Percentiles rank a stretch among this genome's conserved stretches.
These are phyloP conservation scores for Galeruca laticollis DNA, from an alignment of 2,888 invertebrate species.

Conservation along the genomic window DNA sequence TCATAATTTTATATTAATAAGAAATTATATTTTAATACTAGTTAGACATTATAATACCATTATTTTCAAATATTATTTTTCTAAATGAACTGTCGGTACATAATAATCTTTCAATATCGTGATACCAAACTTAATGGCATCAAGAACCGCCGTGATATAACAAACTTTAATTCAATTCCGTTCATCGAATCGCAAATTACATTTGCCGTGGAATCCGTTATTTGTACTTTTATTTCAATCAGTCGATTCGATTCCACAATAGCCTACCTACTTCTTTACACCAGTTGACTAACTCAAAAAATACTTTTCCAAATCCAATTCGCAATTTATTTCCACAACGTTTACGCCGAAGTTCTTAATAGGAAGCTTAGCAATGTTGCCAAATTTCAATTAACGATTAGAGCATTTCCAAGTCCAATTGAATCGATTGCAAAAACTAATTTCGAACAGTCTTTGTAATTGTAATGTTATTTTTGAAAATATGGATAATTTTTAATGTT, in stretches of 20 bases:
- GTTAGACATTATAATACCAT: too few relatives aligned
- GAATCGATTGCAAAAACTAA: too few relatives aligned
- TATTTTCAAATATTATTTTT: too few relatives aligned
- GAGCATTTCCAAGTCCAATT: neutral
- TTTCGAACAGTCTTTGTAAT: too few relatives aligned
- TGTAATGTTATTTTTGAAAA: too few relatives aligned
- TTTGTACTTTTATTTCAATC: neutral
- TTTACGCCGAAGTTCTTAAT: neutral
- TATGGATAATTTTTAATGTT: too few relatives aligned
- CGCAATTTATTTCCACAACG: conserved; percentile 4
- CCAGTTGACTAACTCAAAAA: neutral
- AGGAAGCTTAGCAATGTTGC: neutral
- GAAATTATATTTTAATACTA: too few relatives aligned
- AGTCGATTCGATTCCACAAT: neutral
- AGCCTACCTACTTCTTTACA: neutral
- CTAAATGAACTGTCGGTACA: too few relatives aligned
- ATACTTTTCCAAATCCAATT: neutral
- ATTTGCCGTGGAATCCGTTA: neutral
- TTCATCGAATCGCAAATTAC: neutral
- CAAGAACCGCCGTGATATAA: neutral
- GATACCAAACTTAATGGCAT: neutral
- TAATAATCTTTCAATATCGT: too few relatives aligned
- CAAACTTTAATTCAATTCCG: neutral
- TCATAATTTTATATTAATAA: too few relatives aligned
- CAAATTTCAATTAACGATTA: neutral